Conservation (phyloP, 2,797 vertebrate species). For the Hyperoplus lanceolatus region DNA sequence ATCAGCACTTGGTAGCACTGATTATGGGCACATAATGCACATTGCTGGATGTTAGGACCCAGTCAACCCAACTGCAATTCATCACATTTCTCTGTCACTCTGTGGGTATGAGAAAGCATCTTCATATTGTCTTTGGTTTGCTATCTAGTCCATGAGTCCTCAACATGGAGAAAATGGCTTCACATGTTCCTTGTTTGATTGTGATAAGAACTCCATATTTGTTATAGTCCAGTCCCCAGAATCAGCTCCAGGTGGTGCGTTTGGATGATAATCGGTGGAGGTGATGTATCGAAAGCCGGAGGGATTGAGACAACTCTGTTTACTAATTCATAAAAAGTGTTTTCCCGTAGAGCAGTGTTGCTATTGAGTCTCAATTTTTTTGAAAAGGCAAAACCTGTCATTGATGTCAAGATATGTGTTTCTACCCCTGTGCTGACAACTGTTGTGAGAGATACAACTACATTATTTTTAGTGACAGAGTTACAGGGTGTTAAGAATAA, state of each 20-base stretch:
- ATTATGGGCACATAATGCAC: neutral
- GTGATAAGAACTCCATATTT: neutral
- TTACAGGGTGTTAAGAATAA: neutral
- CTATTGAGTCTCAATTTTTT: slow-evolving; percentile 23
- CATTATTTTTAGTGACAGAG: slow-evolving; percentile 21
- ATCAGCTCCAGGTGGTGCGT: slow-evolving; percentile 26
- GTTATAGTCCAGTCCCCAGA: slow-evolving; percentile 16
- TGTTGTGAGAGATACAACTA: neutral
- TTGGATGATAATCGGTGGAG: slow-evolving; percentile 18
- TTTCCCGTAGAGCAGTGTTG: neutral
- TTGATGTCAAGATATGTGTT: slow-evolving; percentile 28
- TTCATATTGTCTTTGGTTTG: neutral
- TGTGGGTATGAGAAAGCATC: slow-evolving; percentile 13
- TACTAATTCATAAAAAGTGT: slow-evolving; percentile 39
- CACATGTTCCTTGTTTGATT: slow-evolving; percentile 24
- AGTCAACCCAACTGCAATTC: slow-evolving; percentile 17
- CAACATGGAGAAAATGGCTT: neutral
- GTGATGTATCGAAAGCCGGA: slow-evolving; percentile 7
- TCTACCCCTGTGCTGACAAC: slow-evolving; percentile 11
- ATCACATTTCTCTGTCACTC: slow-evolving; percentile 25
- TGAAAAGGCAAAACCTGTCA: slow-evolving; percentile 19
- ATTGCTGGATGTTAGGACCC: slow-evolving; percentile 12
- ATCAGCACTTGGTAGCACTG: slow-evolving; percentile 12
- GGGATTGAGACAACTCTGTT: slow-evolving; percentile 12
- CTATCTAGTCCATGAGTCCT: slow-evolving; percentile 7